These are phyloP conservation scores for Diarsia dahlii DNA, from an alignment of 2,888 invertebrate species.

Conservation along the genomic window DNA sequence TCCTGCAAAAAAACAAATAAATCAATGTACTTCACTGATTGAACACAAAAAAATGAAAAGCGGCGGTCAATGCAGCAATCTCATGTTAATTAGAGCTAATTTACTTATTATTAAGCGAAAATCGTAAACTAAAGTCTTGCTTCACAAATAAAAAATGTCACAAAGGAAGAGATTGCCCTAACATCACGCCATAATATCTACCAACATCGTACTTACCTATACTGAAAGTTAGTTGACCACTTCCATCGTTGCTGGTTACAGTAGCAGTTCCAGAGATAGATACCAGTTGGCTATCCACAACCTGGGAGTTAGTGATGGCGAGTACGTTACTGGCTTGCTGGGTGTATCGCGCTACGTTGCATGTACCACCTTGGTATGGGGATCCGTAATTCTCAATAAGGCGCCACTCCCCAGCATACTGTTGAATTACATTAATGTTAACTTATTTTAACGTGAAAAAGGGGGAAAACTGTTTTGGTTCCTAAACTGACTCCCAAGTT, in stretches of 20 bases:
- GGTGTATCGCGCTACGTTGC: constrained; percentile 76
- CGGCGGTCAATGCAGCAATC: neutral
- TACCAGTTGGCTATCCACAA: constrained; percentile 70
- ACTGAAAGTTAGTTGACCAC: constrained; percentile 91
- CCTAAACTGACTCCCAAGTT: no score
- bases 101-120: neutral
- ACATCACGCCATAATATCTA: neutral
- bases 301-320: constrained; percentile 77
- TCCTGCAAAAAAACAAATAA: constrained; percentile 19
- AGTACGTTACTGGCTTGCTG: constrained; percentile 65
- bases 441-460: neutral
- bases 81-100: neutral
- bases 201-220: constrained; percentile 79
- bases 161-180: neutral
- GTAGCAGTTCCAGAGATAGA: constrained; percentile 75
- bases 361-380: constrained; percentile 76
- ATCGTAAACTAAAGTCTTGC: no score
- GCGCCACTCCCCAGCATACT: constrained; percentile 77
- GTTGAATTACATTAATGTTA: constrained; percentile 7
- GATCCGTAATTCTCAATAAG: constrained; percentile 78
- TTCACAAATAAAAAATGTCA: neutral
- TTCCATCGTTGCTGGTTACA: constrained; percentile 89
- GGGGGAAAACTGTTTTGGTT: neutral
- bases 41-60: neutral
- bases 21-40: no score